Base-by-base conservation (phyloP, 2,888 invertebrate species). In the Magallana nippona region DNA sequence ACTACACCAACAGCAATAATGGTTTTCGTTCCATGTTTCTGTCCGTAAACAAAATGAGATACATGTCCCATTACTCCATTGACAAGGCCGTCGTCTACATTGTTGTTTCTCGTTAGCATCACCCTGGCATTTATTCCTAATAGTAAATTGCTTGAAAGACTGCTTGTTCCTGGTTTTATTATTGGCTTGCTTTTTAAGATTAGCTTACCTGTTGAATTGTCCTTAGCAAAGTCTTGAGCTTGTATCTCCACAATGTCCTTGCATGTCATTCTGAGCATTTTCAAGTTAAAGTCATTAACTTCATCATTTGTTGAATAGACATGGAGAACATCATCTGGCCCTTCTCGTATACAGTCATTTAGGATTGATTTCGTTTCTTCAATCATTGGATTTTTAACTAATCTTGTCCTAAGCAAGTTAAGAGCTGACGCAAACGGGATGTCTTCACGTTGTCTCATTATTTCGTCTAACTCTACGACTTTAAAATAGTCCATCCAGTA, bases 221-320 rank as follows among this genome's bases (percentile, higher is more conserved):
- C 44, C 44, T 44, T 44, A 5, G 5, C 44, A 44, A 44, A 44
- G 44, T 44, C 44, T 44, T 44, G 5, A 44, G 44, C 44, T 0
- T 44, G 44, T 44, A 44, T 44, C 44, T 44, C 44, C 44, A 32
- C 27, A 19, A 71, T 10, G 22, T 85, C 78, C 17, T 27, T 11
- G 27, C 78, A 63, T n/a, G 56, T 15, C 77, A 17, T 58, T 17
- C 57, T 44, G 19, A 84, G 22, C 79, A 78, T 83, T 77, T n/a
- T 83, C 78, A 80, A 17, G 58, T 86, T 84, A 57, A 82, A 56
- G n/a, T 17, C 79, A 62, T 86, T 78, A 1, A 84, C 83, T 56
- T 84, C 84, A 19, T 71, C 63, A 86, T 86, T 86, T 22, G 84
- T 84, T 55, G 86, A 56, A 77, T 57, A 86, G 22, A 84, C 82